Conservation (phyloP, 2,797 vertebrate species). For the Crenichthys baileyi region DNA sequence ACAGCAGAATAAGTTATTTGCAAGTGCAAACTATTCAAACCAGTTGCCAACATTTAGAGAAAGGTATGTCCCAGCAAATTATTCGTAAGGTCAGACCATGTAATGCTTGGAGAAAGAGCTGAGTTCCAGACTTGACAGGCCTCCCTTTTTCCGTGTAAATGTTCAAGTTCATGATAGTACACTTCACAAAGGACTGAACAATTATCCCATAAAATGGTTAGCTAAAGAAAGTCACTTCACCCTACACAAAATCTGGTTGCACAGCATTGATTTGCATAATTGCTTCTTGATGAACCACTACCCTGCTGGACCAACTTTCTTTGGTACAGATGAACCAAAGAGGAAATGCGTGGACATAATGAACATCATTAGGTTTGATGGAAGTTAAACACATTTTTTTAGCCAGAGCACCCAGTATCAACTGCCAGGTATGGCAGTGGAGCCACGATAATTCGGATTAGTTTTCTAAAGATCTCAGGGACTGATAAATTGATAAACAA, state of each 20-base stretch:
- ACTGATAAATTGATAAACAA: not conserved
- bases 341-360: not conserved
- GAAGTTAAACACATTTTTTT: not conserved
- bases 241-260: not conserved
- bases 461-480: not conserved
- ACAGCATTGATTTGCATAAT: not conserved
- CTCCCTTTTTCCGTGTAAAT: not conserved
- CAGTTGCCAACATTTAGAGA: not conserved
- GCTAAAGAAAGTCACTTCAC: not conserved
- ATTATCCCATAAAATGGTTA: not conserved
- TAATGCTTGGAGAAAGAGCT: not conserved
- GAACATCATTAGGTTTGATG: not conserved
- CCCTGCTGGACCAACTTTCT: not conserved
- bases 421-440: not conserved
- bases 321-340: not conserved
- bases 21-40: not conserved
- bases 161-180: not conserved
- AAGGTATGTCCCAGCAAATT: not conserved
- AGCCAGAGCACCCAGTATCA: not conserved
- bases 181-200: not conserved
- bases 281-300: not conserved
- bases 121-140: too few relatives aligned
- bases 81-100: not conserved
- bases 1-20: not conserved
- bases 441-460: not conserved